Conservation (phyloP, 2,888 invertebrate genomes). For the Pantelozetes paolii region DNA sequence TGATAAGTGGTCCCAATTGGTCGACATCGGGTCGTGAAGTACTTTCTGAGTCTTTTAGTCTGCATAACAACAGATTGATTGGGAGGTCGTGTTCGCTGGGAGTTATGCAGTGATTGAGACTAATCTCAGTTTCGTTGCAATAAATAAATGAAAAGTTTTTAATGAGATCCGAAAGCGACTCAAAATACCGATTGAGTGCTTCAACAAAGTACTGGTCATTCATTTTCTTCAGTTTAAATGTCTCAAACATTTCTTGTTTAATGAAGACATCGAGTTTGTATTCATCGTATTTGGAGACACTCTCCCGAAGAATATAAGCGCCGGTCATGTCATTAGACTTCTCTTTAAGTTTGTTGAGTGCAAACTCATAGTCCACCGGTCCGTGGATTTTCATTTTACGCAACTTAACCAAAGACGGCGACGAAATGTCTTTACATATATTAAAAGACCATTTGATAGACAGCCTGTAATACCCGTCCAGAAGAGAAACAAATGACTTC, state of each 20-base stretch:
- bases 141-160: conserved; percentile 16
- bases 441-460: conserved; percentile 86
- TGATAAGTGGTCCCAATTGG: conserved; percentile 13
- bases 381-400: conserved; percentile 77
- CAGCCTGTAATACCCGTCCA: conserved; percentile 81
- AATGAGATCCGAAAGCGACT: neutral
- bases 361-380: conserved; percentile 67
- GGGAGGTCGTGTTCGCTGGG: conserved; percentile 40
- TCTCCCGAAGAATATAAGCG: conserved; percentile 74
- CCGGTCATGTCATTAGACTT: conserved; percentile 70
- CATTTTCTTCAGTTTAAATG: neutral
- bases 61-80: conserved; percentile 34
- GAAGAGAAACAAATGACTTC: conserved; percentile 54
- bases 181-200: neutral
- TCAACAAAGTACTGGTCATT: neutral
- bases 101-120: neutral
- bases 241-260: conserved; percentile 57
- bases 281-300: conserved; percentile 71
- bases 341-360: conserved; percentile 74
- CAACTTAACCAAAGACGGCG: conserved; percentile 70
- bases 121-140: neutral
- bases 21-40: neutral
- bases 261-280: conserved; percentile 77
- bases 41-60: neutral
- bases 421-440: conserved; percentile 73